Conservation (phyloP, 2,888 invertebrate genomes). For the Erynnis tages region DNA sequence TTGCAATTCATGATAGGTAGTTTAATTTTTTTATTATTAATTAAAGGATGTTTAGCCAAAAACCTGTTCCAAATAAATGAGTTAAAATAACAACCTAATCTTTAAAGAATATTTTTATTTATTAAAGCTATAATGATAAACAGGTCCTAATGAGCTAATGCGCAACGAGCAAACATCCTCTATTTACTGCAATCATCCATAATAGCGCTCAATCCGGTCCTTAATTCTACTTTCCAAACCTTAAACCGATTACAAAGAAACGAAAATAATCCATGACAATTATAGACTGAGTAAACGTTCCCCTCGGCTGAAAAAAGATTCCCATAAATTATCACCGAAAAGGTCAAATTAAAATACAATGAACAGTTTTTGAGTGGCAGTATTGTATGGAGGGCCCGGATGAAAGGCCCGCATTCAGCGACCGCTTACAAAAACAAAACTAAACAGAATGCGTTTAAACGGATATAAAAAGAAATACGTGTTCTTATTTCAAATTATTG, state of each 20-base stretch:
- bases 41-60: no score
- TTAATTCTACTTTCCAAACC: slow-evolving; percentile 49
- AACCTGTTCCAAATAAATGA: no score
- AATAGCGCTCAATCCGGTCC: no score
- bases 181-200: slow-evolving; percentile 28
- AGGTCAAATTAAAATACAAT: slow-evolving; percentile 82
- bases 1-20: no score
- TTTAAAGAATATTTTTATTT: no score
- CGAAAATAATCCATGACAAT: slow-evolving; percentile 68
- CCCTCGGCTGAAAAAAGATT: slow-evolving; percentile 62
- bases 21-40: no score
- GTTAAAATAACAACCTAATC: no score
- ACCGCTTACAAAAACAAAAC: slow-evolving; percentile 77
- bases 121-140: neutral
- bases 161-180: slow-evolving; percentile 9
- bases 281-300: slow-evolving; percentile 76
- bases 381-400: slow-evolving; percentile 75
- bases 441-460: slow-evolving; percentile 79
- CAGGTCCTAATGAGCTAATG: neutral
- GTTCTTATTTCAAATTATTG: slow-evolving; percentile 80
- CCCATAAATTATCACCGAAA: slow-evolving; percentile 81
- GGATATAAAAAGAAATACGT: slow-evolving; percentile 80
- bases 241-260: slow-evolving; percentile 65
- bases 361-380: slow-evolving; percentile 81
- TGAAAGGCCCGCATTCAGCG: slow-evolving; percentile 76